These are phyloP conservation scores for Cebidichthys violaceus DNA, from an alignment of 2,113 vertebrate species.

Conservation along the genomic window DNA sequence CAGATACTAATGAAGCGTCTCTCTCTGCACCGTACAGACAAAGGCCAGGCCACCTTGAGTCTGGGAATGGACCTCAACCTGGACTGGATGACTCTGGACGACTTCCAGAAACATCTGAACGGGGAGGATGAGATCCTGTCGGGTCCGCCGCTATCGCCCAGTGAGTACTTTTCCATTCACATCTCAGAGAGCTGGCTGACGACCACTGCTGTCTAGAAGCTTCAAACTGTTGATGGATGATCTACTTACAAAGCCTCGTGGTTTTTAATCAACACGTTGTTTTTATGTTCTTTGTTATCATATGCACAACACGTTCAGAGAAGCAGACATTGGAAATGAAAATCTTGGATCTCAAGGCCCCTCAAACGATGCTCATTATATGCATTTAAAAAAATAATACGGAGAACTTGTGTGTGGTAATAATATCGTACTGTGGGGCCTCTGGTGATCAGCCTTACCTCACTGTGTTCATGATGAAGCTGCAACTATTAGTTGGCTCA, in stretches of 20 bases:
- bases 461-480: too few species aligned
- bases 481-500: too few species aligned
- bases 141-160: conserved; percentile 84
- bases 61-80: conserved; percentile 95
- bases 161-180: conserved; percentile 82
- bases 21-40: conserved; percentile 62
- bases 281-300: too few species aligned
- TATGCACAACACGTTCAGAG: too few species aligned
- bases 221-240: not conserved
- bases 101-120: conserved; percentile 96
- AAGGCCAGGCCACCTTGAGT: conserved; percentile 84
- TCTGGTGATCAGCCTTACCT: too few species aligned
- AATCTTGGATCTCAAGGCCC: too few species aligned
- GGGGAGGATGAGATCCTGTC: conserved; percentile 90
- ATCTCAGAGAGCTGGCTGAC: not conserved
- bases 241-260: not conserved
- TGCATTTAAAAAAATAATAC: too few species aligned
- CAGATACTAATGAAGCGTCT: not conserved
- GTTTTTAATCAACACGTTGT: too few species aligned
- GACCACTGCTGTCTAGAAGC: not conserved
- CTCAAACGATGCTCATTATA: too few species aligned
- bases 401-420: too few species aligned
- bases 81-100: conserved; percentile 96
- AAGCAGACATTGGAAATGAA: too few species aligned
- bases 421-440: too few species aligned